Conservation (phyloP, 64 coral and sea anemone species). For the Actinia equina region DNA sequence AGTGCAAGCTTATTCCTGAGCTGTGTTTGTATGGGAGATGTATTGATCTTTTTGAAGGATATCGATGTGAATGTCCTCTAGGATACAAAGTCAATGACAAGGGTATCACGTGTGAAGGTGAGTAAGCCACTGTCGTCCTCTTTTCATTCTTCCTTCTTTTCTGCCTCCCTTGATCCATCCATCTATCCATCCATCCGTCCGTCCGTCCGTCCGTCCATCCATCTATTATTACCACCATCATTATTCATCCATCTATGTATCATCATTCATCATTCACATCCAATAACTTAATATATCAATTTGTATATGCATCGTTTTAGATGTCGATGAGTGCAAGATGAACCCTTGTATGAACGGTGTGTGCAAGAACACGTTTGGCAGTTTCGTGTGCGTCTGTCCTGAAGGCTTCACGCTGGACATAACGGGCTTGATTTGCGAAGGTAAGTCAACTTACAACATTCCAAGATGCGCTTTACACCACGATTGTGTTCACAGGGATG, state of each 20-base stretch:
- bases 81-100: constrained; percentile 52
- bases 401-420: constrained; percentile 61
- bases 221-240: too few relatives aligned
- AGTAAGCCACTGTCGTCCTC: not conserved
- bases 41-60: constrained; percentile 62
- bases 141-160: not conserved
- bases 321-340: constrained; percentile 84
- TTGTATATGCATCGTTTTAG: not conserved
- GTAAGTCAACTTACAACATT: constrained; percentile 12
- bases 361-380: constrained; percentile 88
- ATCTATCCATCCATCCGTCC: not conserved
- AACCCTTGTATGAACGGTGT: constrained; percentile 76
- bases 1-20: constrained; percentile 82
- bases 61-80: constrained; percentile 57
- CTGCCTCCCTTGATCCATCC: not conserved
- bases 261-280: too few relatives aligned
- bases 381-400: constrained; percentile 78
- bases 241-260: too few relatives aligned
- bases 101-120: constrained; percentile 72
- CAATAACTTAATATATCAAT: not conserved
- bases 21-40: constrained; percentile 82
- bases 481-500: too few relatives aligned
- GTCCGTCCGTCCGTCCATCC: not conserved
- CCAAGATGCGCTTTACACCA: not conserved
- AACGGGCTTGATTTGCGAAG: constrained; percentile 55